Evolutionary conservation across 2,797 vertebrate species (phyloP).

Genomic region (Lophius americanus): DNA sequence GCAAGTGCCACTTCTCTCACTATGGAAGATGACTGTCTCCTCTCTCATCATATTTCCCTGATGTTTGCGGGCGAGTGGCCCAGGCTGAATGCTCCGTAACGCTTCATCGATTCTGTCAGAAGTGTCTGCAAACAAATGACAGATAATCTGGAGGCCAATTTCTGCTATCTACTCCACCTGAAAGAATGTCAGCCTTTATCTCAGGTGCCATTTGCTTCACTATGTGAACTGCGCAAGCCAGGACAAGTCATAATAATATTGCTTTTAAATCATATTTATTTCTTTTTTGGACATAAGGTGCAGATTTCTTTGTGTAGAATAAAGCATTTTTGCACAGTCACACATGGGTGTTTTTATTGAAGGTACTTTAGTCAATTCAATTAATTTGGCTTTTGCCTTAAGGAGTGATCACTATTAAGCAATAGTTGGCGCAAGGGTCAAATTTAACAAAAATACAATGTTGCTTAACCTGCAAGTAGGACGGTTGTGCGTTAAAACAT

Average conservation of each 20-base stretch:
- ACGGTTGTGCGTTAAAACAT: too few relatives aligned
- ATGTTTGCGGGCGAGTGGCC: constrained; percentile 25
- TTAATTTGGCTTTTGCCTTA: too few relatives aligned
- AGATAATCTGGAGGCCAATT: constrained; percentile 61
- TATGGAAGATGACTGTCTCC: constrained; percentile 34
- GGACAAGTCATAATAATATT: neutral
- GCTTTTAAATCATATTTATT: neutral
- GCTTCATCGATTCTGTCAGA: constrained; percentile 64
- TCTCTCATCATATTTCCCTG: constrained; percentile 50
- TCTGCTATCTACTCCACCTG: constrained; percentile 49
- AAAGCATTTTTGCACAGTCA: neutral
- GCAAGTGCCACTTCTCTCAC: constrained; percentile 40
- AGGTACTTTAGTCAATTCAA: too few relatives aligned
- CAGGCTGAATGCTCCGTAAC: constrained; percentile 17
- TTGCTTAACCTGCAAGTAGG: too few relatives aligned
- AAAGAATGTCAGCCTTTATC: constrained; percentile 52
- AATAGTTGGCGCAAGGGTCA: too few relatives aligned
- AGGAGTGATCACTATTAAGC: too few relatives aligned
- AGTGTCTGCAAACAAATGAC: constrained; percentile 68
- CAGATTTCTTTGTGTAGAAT: neutral
- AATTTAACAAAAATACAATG: too few relatives aligned
- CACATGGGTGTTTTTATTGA: too few relatives aligned
- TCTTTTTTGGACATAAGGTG: neutral
- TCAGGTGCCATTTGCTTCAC: constrained; percentile 37
- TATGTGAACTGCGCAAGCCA: constrained; percentile 5